Base-by-base conservation (phyloP, 1,140 invertebrate genomes). In the Diuraphis noxia region DNA sequence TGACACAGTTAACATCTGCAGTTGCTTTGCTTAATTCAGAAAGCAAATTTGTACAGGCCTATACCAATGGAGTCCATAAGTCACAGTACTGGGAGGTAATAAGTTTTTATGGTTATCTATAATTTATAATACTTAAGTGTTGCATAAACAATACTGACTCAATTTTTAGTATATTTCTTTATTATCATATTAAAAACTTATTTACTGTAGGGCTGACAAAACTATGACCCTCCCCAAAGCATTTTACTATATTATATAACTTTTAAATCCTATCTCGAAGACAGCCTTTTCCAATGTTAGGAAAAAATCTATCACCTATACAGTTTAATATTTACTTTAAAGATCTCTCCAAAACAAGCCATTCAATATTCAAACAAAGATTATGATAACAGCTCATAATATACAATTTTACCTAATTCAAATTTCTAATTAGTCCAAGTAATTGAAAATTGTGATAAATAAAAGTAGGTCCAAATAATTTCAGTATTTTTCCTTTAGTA, bases 1-100 rank as follows among this genome's bases (percentile, higher is more conserved):
- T 99, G 98, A 96, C 98, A 23, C 98, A 99, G 94, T 98, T 99
- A 93, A 97, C 97, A 81, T 96, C 97, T 49, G 98, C 98, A 23
- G 96, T 99, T 92, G 98, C 98, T 23, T 96, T 98, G 7, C 95
- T 99, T 81, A 99, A 99, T 94, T 97, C 96, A 93, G 98, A 99
- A 94, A 98, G 97, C 93, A 97, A 97, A 93, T 99, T 99, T 95
- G 97, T 97, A 9, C 96, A 98, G 93, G 98, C 98, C 1, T 99
- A 99, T 94, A 95, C 96, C 4, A 95, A 96, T 81, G 98, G 98
- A 72, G 96, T 98, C 0, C 96, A 97, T 93, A 99, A 98, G 94
- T 94, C 95, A 79, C 96, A 96, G 93, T 98, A 98, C 93, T 99
- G 98, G 98, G 97, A 99, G 95, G 96, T 96, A 94, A 93, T 77